Evolutionary conservation across 2,797 vertebrate genomes (phyloP).

Genomic region (Aselliscus stoliczkanus): DNA sequence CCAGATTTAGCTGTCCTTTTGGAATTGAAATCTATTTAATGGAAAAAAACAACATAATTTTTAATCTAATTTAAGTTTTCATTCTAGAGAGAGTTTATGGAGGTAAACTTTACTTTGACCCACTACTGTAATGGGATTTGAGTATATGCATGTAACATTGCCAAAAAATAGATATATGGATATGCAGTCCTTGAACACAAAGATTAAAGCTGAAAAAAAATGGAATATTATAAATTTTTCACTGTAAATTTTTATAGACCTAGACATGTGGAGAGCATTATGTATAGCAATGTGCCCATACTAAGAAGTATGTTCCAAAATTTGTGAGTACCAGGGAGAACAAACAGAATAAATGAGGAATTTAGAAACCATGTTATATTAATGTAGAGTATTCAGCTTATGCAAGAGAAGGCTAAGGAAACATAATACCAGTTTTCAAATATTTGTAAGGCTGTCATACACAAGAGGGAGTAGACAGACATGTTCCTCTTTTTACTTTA

Average conservation of each 20-base stretch:
- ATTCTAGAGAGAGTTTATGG: neutral
- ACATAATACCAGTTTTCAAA: neutral
- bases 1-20: neutral
- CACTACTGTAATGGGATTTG: neutral
- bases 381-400: neutral
- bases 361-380: neutral
- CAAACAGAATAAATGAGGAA: neutral
- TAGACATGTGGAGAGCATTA: neutral
- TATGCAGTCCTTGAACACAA: neutral
- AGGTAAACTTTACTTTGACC: neutral
- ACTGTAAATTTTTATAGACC: neutral
- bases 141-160: neutral
- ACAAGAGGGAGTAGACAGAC: neutral
- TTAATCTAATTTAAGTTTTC: neutral
- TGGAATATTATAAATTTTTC: neutral
- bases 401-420: neutral
- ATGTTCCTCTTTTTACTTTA: neutral
- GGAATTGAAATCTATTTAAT: neutral
- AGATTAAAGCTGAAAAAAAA: neutral
- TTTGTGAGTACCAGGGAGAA: neutral
- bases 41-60: neutral
- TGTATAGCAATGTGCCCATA: neutral
- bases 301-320: neutral
- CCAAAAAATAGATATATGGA: neutral
- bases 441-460: neutral